Base-by-base conservation (phyloP, 2,888 invertebrate genomes). In the Bugula neritina region DNA sequence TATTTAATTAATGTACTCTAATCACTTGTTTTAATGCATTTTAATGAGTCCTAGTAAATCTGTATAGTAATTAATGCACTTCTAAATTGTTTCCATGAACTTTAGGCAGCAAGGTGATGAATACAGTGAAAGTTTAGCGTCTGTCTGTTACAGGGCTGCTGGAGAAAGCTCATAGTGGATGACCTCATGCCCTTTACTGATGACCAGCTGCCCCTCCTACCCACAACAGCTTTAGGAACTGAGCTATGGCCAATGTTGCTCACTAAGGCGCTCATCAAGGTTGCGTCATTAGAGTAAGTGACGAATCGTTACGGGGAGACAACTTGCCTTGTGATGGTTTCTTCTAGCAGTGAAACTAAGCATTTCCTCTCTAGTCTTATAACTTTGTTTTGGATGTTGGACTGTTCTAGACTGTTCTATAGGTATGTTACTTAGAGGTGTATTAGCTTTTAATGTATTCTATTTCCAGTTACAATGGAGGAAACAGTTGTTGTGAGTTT, bases 161-260 rank as follows among this genome's bases (percentile, higher is more conserved):
- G 84, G 84, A 78, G 85, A 35, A 85, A 85, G 75, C 77, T 85
- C 2, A 76, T 79, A 10, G 78, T 85, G 21, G 84, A 85, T 77
- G 84, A 85, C 73, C 76, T 76, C 5, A 74, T 85, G 70, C 85
- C 85, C n/a, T 81, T 84, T 77, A 82, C 84, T 76, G 81, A 81
- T 21, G 78, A 82, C 69, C 81, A 80, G 23, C 75, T 76, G 3
- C 75, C 81, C 52, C 77, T 85, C 43, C 77, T 85, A 35, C 84
- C 84, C 13, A 76, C 77, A 43, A 83, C 83, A 0, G 75, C 79
- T 17, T 75, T 80, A 63, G 75, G 75, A 21, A 79, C 83, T 73
- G 85, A 85, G 74, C 76, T 85, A 17, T 85, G 85, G 85, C 84
- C 85, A 1, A 78, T 85, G 79, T 73, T 85, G 35, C 77, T 85